Conservation (phyloP, 2,888 invertebrate species). For the Sacculina carcini region DNA sequence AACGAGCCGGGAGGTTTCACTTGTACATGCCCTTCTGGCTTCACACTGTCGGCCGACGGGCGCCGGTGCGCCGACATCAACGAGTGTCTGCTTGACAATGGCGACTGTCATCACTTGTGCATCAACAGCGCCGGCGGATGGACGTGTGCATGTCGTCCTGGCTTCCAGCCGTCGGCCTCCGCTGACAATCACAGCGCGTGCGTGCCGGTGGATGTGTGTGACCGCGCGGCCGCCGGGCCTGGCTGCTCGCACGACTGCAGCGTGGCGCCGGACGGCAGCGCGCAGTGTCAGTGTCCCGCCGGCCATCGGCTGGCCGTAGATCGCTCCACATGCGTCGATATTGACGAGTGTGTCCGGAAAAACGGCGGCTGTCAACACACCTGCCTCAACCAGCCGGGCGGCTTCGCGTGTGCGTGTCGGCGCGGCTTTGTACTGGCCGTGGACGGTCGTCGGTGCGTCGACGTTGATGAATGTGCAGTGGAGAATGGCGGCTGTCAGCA, state of each 20-base stretch:
- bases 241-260: neutral
- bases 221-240: neutral
- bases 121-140: conserved; percentile 19
- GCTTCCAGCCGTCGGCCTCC: neutral
- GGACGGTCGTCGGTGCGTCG: conserved; percentile 20
- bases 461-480: conserved; percentile 21
- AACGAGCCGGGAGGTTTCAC: conserved; percentile 19
- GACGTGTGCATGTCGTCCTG: conserved; percentile 6
- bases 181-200: neutral
- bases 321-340: conserved; percentile 22
- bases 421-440: conserved; percentile 42
- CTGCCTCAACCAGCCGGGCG: conserved; percentile 45
- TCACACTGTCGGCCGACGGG: conserved; percentile 9
- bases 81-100: conserved; percentile 18
- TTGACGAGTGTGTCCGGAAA: conserved; percentile 29
- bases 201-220: neutral
- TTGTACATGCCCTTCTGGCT: conserved; percentile 12
- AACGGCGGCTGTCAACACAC: conserved; percentile 36
- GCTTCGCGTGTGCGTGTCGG: conserved; percentile 60
- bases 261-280: neutral
- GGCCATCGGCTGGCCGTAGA: conserved; percentile 6
- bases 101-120: conserved; percentile 21
- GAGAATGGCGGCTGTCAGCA: conserved; percentile 27
- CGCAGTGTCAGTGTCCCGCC: neutral
- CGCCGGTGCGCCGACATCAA: conserved; percentile 12